Percentiles rank a stretch among this genome's conserved stretches.
These are phyloP conservation scores for Strix aluco DNA, from an alignment of 2,113 vertebrate species.

Conservation along the genomic window DNA sequence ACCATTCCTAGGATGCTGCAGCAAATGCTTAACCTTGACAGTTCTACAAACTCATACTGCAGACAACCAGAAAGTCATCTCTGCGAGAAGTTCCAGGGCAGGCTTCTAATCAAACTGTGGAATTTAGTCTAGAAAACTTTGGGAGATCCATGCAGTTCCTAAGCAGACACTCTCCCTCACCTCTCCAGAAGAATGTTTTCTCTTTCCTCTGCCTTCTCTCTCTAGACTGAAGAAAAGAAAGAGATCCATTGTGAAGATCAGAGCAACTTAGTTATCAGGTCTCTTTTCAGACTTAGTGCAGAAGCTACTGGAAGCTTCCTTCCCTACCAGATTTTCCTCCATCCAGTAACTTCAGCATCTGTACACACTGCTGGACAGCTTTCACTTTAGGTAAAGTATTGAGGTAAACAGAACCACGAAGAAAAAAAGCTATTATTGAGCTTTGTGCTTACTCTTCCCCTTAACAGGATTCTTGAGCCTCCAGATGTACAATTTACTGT, in stretches of 20 bases:
- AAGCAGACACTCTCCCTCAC: background rate
- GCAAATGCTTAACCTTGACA: background rate
- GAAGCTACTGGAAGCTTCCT: background rate
- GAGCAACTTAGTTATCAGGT: background rate
- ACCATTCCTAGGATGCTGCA: background rate
- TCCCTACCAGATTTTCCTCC: background rate
- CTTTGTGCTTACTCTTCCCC: background rate
- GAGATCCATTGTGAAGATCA: background rate
- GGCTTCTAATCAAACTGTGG: background rate
- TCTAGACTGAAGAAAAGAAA: background rate
- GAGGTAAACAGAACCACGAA: background rate
- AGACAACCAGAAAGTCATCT: background rate
- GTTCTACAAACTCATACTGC: background rate
- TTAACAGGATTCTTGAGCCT: background rate
- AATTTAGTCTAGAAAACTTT: background rate
- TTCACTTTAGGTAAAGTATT: background rate
- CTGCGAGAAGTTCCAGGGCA: background rate
- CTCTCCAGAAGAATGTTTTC: background rate
- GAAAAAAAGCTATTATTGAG: background rate
- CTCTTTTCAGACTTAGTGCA: background rate
- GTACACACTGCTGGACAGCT: background rate
- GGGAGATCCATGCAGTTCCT: background rate
- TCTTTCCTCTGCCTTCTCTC: background rate
- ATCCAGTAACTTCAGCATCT: background rate
- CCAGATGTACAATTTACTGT: background rate